phyloP scores from a whole-genome alignment of 37 sponge, comb jelly and placozoan species.

The Bolinopsis microptera region DNA sequence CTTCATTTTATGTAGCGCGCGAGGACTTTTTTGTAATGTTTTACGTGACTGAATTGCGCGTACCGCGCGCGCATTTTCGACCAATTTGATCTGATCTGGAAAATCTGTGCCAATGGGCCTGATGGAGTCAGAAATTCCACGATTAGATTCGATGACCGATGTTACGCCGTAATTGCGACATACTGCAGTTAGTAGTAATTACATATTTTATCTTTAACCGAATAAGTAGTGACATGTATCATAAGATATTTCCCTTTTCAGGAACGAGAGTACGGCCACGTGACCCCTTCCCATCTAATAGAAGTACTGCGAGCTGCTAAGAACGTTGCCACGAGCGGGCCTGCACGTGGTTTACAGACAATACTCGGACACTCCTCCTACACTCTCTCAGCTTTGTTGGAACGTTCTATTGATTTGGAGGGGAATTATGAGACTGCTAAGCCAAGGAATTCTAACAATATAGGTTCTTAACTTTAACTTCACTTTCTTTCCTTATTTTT shows the following conservation, averaged over 20 bases:
- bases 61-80: not conserved
- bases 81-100: too few relatives aligned
- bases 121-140: too few relatives aligned
- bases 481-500: too few relatives aligned
- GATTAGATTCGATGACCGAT: too few relatives aligned
- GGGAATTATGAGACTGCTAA: not conserved
- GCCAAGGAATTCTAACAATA: not conserved
- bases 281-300: not conserved
- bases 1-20: not conserved
- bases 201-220: too few relatives aligned
- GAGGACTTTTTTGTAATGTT: not conserved
- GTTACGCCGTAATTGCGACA: too few relatives aligned
- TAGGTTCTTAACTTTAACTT: too few relatives aligned
- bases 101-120: too few relatives aligned
- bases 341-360: slow-evolving; percentile 1
- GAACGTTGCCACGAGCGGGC: not conserved
- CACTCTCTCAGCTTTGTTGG: slow-evolving; percentile 18
- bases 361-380: slow-evolving; percentile 36
- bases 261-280: slow-evolving; percentile 9
- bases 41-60: not conserved
- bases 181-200: too few relatives aligned
- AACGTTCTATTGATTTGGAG: not conserved
- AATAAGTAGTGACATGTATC: too few relatives aligned
- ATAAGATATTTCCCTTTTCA: too few relatives aligned
- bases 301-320: slow-evolving; percentile 12